These are phyloP conservation scores for Calosoma granatense DNA, from an alignment of 1,140 invertebrate genomes.

Conservation along the genomic window DNA sequence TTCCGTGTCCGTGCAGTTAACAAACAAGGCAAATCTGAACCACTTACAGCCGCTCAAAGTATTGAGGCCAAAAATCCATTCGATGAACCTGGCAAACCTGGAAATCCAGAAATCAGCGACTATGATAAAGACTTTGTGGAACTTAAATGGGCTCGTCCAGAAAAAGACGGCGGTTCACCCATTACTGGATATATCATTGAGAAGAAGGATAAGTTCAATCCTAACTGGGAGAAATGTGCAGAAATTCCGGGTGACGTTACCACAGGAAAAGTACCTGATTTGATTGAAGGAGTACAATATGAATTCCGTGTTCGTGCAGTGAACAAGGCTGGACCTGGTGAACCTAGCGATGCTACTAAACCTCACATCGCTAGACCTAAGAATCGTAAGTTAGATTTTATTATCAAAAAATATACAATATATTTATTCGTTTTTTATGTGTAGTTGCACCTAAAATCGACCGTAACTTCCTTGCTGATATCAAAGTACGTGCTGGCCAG, in stretches of 20 bases:
- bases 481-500: conserved; percentile 86
- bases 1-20: conserved; percentile 93
- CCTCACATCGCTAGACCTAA: conserved; percentile 85
- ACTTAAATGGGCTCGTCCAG: conserved; percentile 83
- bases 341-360: conserved; percentile 79
- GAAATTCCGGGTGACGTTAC: conserved; percentile 76
- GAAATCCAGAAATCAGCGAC: conserved; percentile 79
- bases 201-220: conserved; percentile 85
- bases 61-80: conserved; percentile 98
- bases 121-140: conserved; percentile 92
- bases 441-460: conserved; percentile 84
- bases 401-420: conserved; percentile 12
- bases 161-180: conserved; percentile 76
- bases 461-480: conserved; percentile 82
- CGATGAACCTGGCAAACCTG: conserved; percentile 72
- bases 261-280: conserved; percentile 69
- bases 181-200: conserved; percentile 92
- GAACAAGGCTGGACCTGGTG: conserved; percentile 88
- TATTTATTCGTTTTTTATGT: conserved; percentile 27
- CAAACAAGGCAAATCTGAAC: conserved; percentile 91
- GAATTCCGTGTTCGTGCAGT: conserved; percentile 91
- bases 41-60: conserved; percentile 75
- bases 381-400: conserved; percentile 50
- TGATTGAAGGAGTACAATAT: conserved; percentile 84
- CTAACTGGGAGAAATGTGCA: conserved; percentile 79